Percentiles rank a stretch among this genome's conserved stretches.
Evolutionary conservation across 2,797 vertebrate species (phyloP).

Genomic region (Fratercula arctica): DNA sequence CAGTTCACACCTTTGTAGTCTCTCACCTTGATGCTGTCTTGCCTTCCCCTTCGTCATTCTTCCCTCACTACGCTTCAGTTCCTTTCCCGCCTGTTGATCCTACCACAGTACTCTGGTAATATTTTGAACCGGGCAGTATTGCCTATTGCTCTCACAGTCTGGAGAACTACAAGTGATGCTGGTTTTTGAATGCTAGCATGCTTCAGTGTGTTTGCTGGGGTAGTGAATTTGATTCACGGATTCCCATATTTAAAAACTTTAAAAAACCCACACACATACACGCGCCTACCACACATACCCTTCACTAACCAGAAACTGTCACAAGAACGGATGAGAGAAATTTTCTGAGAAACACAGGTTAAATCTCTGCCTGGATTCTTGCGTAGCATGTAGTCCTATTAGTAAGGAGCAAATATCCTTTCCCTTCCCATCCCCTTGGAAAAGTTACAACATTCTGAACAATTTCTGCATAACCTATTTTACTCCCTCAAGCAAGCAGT

Average conservation of each 20-base stretch:
- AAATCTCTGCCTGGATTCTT: not conserved
- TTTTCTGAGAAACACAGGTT: not conserved
- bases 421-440: not conserved
- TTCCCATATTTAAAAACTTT: not conserved
- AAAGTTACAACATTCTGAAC: conserved; percentile 1
- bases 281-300: too few species aligned
- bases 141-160: not conserved
- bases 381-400: not conserved
- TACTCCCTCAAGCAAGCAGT: not conserved
- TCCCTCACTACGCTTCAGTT: not conserved
- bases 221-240: not conserved
- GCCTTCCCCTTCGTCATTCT: not conserved
- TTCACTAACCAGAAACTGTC: not conserved
- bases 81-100: not conserved
- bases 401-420: not conserved
- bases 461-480: not conserved
- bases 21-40: not conserved
- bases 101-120: not conserved
- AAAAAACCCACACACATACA: not conserved
- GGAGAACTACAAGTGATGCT: not conserved
- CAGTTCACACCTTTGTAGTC: not conserved
- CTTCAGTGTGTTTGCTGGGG: not conserved
- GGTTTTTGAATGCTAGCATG: not conserved
- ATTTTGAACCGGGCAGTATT: not conserved
- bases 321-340: not conserved